phyloP scores from a whole-genome alignment of 2,888 invertebrate species.

The Plutella xylostella region DNA sequence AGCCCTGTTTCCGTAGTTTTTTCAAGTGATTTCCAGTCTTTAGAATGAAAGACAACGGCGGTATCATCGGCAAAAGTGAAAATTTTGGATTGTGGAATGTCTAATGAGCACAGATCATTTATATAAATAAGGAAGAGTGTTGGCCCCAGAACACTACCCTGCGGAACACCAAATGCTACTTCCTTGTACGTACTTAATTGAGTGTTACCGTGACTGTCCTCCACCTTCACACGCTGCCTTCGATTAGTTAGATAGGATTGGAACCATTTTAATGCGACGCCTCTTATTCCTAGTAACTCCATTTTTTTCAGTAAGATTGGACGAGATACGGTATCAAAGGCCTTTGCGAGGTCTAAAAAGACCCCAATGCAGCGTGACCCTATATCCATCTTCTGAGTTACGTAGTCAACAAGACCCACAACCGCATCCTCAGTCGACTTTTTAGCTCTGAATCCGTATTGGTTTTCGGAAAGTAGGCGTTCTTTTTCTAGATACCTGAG shows the following conservation, averaged over 20 bases:
- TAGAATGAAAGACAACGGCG: background rate
- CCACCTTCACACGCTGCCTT: too few relatives aligned
- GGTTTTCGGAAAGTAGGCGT: background rate
- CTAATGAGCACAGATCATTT: background rate
- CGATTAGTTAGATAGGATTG: too few relatives aligned
- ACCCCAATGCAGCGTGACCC: background rate
- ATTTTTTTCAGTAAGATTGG: background rate
- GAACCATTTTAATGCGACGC: background rate
- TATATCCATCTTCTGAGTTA: too few relatives aligned
- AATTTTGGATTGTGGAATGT: background rate
- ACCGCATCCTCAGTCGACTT: conserved; percentile 5
- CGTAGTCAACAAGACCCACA: background rate
- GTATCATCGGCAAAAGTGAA: background rate
- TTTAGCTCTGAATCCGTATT: conserved; percentile 7
- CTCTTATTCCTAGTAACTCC: background rate
- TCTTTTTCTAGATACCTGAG: background rate
- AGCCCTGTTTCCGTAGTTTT: background rate
- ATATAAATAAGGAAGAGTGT: too few relatives aligned
- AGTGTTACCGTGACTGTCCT: too few relatives aligned
- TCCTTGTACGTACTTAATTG: too few relatives aligned
- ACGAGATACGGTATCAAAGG: background rate
- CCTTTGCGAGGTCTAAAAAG: background rate
- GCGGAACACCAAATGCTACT: too few relatives aligned
- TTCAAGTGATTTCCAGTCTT: background rate
- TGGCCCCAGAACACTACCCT: too few relatives aligned